Evolutionary conservation across 2,797 vertebrate genomes (phyloP).

Genomic region (Tamandua tetradactyla): DNA sequence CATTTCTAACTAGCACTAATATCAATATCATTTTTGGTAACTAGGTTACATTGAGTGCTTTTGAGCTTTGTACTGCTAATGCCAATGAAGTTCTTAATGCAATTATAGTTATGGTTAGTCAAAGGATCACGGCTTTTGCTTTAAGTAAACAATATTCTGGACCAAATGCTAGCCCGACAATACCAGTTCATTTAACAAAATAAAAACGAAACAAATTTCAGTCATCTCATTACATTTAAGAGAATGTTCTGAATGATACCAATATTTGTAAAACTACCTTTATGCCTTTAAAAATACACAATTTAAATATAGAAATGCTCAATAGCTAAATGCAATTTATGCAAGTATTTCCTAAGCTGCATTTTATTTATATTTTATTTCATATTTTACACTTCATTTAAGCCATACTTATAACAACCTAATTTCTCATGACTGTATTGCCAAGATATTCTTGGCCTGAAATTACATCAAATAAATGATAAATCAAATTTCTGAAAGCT

Average conservation of each 20-base stretch:
- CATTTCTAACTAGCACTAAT: neutral
- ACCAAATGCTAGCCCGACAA: neutral
- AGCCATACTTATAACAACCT: slow-evolving; percentile 46
- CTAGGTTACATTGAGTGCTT: neutral
- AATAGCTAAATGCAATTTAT: slow-evolving; percentile 20
- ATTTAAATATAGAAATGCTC: slow-evolving; percentile 28
- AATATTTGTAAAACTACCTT: slow-evolving; percentile 17
- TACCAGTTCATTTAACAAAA: slow-evolving; percentile 7
- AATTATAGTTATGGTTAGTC: neutral
- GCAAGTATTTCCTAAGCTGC: slow-evolving; percentile 11
- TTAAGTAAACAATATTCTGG: neutral
- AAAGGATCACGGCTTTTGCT: neutral
- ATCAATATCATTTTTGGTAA: neutral
- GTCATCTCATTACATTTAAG: slow-evolving; percentile 31
- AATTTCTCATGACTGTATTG: slow-evolving; percentile 53
- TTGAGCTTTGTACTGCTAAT: neutral
- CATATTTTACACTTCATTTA: slow-evolving; percentile 61
- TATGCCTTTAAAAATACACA: slow-evolving; percentile 17
- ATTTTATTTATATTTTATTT: slow-evolving; percentile 63
- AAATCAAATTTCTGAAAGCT: slow-evolving; percentile 62
- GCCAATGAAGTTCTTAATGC: neutral
- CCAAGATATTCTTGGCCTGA: slow-evolving; percentile 39
- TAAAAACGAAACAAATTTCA: slow-evolving; percentile 9
- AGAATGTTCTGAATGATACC: slow-evolving; percentile 30
- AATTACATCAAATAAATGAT: slow-evolving; percentile 62